Evolutionary conservation across 2,797 vertebrate species (phyloP).

Genomic region (Ptychobarbus kaznakovi): DNA sequence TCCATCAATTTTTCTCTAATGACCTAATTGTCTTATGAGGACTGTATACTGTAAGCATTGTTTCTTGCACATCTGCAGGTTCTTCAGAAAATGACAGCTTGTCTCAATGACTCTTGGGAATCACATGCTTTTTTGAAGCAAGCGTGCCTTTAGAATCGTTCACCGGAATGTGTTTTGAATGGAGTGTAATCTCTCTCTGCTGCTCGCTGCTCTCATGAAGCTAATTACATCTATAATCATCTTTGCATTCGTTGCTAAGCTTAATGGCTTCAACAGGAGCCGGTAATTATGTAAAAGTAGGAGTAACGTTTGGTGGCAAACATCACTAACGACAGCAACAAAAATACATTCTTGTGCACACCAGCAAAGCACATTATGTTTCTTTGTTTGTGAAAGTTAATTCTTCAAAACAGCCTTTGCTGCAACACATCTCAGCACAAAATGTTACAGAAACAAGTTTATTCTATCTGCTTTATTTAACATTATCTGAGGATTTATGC

Average conservation of each 20-base stretch:
- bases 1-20: neutral
- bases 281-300: conserved; percentile 62
- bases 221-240: conserved; percentile 75
- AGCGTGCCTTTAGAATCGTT: conserved; percentile 40
- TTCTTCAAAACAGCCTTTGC: neutral
- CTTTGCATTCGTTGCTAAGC: conserved; percentile 63
- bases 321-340: conserved; percentile 53
- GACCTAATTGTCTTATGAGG: neutral
- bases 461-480: neutral
- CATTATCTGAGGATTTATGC: conserved; percentile 1
- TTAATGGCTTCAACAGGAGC: conserved; percentile 59
- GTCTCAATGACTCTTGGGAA: conserved; percentile 49
- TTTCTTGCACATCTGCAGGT: conserved; percentile 23
- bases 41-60: neutral
- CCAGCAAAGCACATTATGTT: conserved; percentile 37
- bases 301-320: conserved; percentile 58
- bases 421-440: neutral
- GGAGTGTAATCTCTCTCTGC: conserved; percentile 61
- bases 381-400: conserved; percentile 19
- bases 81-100: conserved; percentile 27
- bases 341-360: conserved; percentile 44
- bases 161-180: conserved; percentile 53
- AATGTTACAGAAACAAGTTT: conserved; percentile 11
- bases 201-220: conserved; percentile 65
- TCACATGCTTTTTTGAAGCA: conserved; percentile 26